Evolutionary conservation across 2,888 invertebrate species (phyloP), one percentile per base, ranked within the genome.

Genomic region (Drosophila atripex): DNA sequence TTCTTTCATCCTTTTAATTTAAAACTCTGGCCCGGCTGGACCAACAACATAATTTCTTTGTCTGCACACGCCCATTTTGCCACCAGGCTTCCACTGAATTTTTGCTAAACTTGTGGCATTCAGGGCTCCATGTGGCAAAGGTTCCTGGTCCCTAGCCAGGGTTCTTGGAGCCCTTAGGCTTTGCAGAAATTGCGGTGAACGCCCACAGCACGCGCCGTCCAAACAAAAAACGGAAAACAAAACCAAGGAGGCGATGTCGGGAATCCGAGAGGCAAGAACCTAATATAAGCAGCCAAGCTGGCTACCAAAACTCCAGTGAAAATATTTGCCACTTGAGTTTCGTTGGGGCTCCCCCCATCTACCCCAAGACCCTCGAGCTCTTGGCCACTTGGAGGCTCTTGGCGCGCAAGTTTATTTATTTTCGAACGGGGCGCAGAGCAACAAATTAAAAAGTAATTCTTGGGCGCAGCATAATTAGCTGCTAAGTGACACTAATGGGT

Each of bases 401-500:
- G 70, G 68, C 70, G 59, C 73, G 55, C 68, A 64, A 46, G 58
- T 75, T 76, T 86, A 80, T 86, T 82, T 82, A 78, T 75, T 82
- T 80, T 80, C 75, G 75, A 73, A 55, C 82, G 51, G 51, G 51
- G 71, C 54, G 74, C 69, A 69, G 70, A 69, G 85, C 79, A 85
- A 78, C 78, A 82, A 89, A 89, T 88, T 89, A 88, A 86, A 83
- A 79, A 80, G 86, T 84, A 84, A 77, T 87, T 87, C 80, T 58
- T 66, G 68, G 71, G 75, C 80, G 80, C 80, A 88, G 80, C 89
- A 88, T 90, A 90, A 89, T 89, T 89, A 85, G 89, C 89, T 89
- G 89, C 78, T 89, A 89, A 89, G 72, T 89, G 89, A 88, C 84
- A 83, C 78, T 88, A 90, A 89, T 89, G 90, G 70, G 53, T 52